Evolutionary conservation across 2,113 vertebrate genomes (phyloP), one percentile per base, ranked within the genome.

Genomic region (Bufo bufo): DNA sequence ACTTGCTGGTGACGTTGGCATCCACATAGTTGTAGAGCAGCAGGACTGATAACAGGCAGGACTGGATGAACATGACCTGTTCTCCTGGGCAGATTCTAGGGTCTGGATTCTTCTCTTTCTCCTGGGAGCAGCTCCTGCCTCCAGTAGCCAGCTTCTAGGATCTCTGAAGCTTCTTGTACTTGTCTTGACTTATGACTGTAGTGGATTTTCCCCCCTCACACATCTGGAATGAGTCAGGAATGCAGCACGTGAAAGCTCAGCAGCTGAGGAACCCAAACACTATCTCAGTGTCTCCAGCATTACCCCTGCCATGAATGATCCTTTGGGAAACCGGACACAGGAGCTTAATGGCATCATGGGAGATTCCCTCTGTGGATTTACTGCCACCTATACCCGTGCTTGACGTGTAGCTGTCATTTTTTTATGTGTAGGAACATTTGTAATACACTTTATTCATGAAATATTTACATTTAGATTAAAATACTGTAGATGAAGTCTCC

Each of bases 141-240:
- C 71, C 80, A 74, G 65, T 82, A 82, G 79, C 54, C 59, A 33
- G 20, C 23, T 17, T 45, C 86, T 88, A 54, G 71, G 77, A 72
- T 81, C 78, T 87, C 61, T 69, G 61, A 72, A 49, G 49, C 65
- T 71, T 10, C 87, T 72, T 14, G 50, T 47, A 63, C 16, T 65
- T 19, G 45, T 75, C 72, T 52, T 63, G 80, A 83, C 66, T 88
- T 88, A 74, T 75, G 81, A 63, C 69, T 83, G 59, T 6, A 72
- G 54, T 19, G 20, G 87, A 88, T 83, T 75, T 88, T 75, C 49
- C 23, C 9, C n/a, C 13, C 11, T 52, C n/a, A 43, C 66, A 88
- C 87, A 88, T 88, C 87, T 88, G 87, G 87, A 82, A 83, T 59
- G 80, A 88, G 69, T 88, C 87, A 81, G 81, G 71, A 82, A 45